phyloP scores from a whole-genome alignment of 2,113 vertebrate species.

The Heloderma charlesbogerti region DNA sequence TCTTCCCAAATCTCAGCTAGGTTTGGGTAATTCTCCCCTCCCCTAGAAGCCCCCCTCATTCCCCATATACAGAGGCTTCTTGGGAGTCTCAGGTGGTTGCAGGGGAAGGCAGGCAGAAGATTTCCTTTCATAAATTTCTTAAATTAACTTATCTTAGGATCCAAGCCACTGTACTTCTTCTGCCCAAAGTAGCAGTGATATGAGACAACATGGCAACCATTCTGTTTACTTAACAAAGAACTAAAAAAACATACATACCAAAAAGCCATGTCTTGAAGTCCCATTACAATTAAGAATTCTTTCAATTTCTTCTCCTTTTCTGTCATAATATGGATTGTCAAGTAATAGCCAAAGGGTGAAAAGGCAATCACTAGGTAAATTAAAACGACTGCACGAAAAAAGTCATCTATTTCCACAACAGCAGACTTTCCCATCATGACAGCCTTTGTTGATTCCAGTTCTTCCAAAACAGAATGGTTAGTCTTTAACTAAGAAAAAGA shows the following conservation, averaged over 20 bases:
- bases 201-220: rapidly evolving
- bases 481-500: constrained; percentile 86
- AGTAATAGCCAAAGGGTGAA: constrained; percentile 94
- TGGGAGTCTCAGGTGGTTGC: neutral
- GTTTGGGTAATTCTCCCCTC: neutral
- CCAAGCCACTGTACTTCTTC: neutral
- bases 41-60: neutral
- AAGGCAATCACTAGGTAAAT: constrained; percentile 96
- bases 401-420: constrained; percentile 89
- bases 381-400: constrained; percentile 91
- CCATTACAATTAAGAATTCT: constrained; percentile 96
- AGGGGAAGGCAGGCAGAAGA: neutral
- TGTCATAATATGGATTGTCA: constrained; percentile 94
- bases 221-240: rapidly evolving
- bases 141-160: neutral
- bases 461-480: constrained; percentile 85
- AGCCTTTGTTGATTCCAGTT: constrained; percentile 82
- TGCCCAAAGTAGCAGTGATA: neutral
- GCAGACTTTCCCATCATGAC: constrained; percentile 92
- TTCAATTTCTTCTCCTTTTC: constrained; percentile 96
- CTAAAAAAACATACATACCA: constrained; percentile 79
- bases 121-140: neutral
- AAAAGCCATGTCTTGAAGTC: constrained; percentile 94
- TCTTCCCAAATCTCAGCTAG: neutral
- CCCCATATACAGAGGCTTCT: too few species aligned